A percentile compares a stretch with the other conserved stretches of the same genome.
Evolutionary conservation across 2,113 vertebrate species (phyloP).

Genomic region (Bos indicus): DNA sequence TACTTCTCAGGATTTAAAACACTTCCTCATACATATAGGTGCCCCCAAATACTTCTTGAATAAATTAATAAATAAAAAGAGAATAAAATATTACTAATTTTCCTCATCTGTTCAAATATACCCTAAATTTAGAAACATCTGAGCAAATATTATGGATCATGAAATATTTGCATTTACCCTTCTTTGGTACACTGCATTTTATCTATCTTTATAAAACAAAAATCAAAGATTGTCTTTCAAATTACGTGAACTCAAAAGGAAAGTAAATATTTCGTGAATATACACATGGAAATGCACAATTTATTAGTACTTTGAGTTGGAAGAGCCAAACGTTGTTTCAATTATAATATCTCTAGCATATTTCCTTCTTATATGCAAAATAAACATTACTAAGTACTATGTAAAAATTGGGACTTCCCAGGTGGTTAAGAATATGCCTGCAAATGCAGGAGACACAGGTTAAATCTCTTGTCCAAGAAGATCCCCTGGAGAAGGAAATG

Average conservation of each 20-base stretch:
- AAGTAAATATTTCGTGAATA: not conserved
- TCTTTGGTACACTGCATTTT: not conserved
- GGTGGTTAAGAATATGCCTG: not conserved
- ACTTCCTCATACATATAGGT: not conserved
- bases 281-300: not conserved
- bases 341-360: not conserved
- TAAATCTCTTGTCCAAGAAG: not conserved
- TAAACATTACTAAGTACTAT: not conserved
- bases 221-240: not conserved
- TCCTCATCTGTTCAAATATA: not conserved
- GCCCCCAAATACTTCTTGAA: not conserved
- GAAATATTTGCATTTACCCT: not conserved
- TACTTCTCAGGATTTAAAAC: not conserved
- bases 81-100: not conserved
- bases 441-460: not conserved
- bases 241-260: not conserved
- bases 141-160: not conserved
- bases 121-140: not conserved
- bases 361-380: not conserved
- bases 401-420: not conserved
- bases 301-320: not conserved
- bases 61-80: not conserved
- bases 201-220: not conserved
- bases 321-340: not conserved
- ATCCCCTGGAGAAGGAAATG: not conserved